Conservation (phyloP, 2,888 invertebrate species). For the Prosapia bicincta region DNA sequence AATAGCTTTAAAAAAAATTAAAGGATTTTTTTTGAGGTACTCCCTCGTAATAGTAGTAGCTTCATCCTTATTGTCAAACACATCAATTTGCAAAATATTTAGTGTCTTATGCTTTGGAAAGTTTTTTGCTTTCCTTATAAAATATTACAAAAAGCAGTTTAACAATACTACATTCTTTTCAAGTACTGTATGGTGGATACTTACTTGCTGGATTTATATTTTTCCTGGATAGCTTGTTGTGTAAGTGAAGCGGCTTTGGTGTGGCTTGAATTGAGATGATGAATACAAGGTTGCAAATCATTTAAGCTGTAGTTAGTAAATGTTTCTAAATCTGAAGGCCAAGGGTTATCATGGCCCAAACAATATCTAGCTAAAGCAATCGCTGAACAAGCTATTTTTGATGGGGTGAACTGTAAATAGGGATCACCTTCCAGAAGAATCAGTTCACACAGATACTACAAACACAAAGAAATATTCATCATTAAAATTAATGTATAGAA, state of each 20-base stretch:
- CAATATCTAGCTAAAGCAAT: slow-evolving; percentile 78
- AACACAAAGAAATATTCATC: no score
- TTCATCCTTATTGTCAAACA: no score
- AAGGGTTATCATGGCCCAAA: slow-evolving; percentile 54
- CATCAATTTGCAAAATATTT: no score
- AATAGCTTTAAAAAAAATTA: no score
- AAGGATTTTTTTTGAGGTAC: no score
- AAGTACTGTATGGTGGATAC: no score
- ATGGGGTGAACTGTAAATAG: slow-evolving; percentile 77
- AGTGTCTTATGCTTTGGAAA: no score
- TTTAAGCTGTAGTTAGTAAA: slow-evolving; percentile 65
- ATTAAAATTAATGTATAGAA: no score
- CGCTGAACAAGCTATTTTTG: slow-evolving; percentile 75
- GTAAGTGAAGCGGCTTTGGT: slow-evolving; percentile 59
- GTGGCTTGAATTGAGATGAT: slow-evolving; percentile 67
- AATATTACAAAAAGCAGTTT: no score
- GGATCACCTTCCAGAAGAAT: slow-evolving; percentile 84
- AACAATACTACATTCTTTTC: no score
- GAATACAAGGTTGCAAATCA: slow-evolving; percentile 64
- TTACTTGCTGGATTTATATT: slow-evolving; percentile 63
- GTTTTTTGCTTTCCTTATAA: no score
- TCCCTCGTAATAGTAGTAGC: no score
- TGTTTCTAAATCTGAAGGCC: slow-evolving; percentile 62
- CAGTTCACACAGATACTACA: slow-evolving; percentile 78
- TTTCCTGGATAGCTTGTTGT: slow-evolving; percentile 85